Evolutionary conservation across 2,888 invertebrate genomes (phyloP), one percentile per base, ranked within the genome.

Genomic region (Dione vanillae): DNA sequence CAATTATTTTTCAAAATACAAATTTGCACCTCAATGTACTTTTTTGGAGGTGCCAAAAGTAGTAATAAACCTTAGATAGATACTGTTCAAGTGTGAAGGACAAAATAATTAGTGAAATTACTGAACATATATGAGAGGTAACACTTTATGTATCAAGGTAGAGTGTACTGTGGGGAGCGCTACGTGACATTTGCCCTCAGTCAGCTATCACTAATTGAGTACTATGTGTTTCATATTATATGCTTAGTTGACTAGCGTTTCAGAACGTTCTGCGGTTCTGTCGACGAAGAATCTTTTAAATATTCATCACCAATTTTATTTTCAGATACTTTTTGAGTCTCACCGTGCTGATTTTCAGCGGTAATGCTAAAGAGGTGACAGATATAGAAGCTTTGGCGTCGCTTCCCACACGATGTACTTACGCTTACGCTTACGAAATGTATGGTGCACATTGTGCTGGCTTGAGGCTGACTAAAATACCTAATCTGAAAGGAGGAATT

Each of bases 401-500:
- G 2, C 78, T 80, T 37, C 86, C 91, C 1, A 86, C 80, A 2
- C 88, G 89, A 70, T 95, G 95, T 79, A 87, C 86, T n/a, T 94
- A 94, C 79, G 91, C 89, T 72, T 89, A 90, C 61, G 90, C 90
- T 0, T 92, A 84, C 77, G 89, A 92, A 8, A 94, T 95, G 94
- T 88, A 94, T 27, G 94, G 94, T 2, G 95, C 94, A 0, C 88
- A 92, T 74, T 95, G 95, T 81, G 88, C 85, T 5, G 89, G 91
- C 0, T 85, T 94, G 27, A 88, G 90, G 35, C 85, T 94, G 3
- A 77, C 78, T 20, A 88, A 90, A 64, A 87, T 95, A 74, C 95
- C 95, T 0, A 86, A 77, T 73, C 83, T 95, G 45, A 93, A 88
- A 76, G 80, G 87, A 14, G 89, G 93, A 58, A 94, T 95, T 76